phyloP scores from a whole-genome alignment of 2,113 vertebrate species.

The Crotalus viridis region DNA sequence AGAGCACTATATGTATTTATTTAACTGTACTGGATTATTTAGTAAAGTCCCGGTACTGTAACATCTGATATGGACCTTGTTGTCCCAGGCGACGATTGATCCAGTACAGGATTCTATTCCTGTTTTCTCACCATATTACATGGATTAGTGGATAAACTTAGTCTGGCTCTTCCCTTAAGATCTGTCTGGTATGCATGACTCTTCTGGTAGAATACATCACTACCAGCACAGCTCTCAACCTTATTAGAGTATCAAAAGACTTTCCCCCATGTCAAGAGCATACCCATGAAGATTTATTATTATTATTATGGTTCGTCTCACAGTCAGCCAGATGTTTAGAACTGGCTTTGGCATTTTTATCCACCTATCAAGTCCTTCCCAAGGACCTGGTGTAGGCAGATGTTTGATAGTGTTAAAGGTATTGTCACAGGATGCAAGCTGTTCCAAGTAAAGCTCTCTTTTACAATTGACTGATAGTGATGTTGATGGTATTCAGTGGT shows the following conservation, averaged over 20 bases:
- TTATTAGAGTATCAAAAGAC: too few relatives aligned
- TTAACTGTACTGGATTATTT: neutral
- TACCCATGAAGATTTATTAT: too few relatives aligned
- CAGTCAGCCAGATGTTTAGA: neutral
- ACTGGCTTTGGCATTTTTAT: neutral
- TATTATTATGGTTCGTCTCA: neutral
- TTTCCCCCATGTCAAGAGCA: too few relatives aligned
- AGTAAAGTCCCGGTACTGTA: neutral
- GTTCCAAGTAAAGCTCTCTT: neutral
- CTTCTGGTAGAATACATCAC: too few relatives aligned
- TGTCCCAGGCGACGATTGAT: too few relatives aligned
- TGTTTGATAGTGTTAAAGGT: neutral
- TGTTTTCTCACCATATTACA: too few relatives aligned
- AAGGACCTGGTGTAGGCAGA: neutral
- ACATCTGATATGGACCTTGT: too few relatives aligned
- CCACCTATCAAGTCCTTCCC: neutral
- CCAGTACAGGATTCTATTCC: too few relatives aligned
- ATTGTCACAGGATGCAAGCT: neutral
- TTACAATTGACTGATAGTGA: neutral
- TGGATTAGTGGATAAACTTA: too few relatives aligned
- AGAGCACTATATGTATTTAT: neutral
- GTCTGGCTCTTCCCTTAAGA: too few relatives aligned
- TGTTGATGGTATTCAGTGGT: neutral
- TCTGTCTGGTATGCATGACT: too few relatives aligned
- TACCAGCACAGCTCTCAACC: too few relatives aligned